Base-by-base conservation (phyloP, 2,113 vertebrate genomes). In the Lampris incognitus region DNA sequence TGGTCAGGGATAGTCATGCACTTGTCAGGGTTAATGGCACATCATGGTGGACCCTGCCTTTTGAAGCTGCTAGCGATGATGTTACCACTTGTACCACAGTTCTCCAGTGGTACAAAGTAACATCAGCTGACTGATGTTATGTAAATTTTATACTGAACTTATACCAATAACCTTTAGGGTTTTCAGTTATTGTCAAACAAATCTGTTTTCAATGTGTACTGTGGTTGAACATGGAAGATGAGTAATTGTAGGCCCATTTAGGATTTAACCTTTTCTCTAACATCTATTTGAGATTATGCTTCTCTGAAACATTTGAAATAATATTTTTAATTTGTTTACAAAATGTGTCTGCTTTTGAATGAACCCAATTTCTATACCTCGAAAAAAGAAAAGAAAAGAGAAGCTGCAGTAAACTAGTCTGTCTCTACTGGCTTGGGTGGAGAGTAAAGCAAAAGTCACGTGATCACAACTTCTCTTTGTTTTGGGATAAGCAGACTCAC, bases 141-240 rank as follows among this genome's bases (percentile, higher is more conserved):
- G 3, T 36, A 38, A n/a, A 58, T 6, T 58, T 58, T 54, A 37
- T 64, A 46, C 3, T 65, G 5, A 69, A 49, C 52, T 58, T 63
- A 66, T 46, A 72, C 74, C 84, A 76, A 71, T 83, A 76, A 83
- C 75, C 69, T 42, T 50, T 11, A 51, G 6, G 40, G 70, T 52
- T 24, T 24, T 24, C 24, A 46, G 44, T 46, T 46, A 5, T 69
- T 74, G 36, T 48, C 39, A 60, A 24, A 24, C 24, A 24, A 24
- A 5, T 57, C 6, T 67, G 8, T 57, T 6, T 71, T 69, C 2
- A 75, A 66, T 60, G 6, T 65, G 7, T 51, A 65, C 48, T 39
- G 1, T 1, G 0, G 60, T n/a, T 76, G 38, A 4, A 10, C 11
- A 52, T 11, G 11, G 50, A 10, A 10, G 50, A 52, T 9, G 9